Percentiles rank a stretch among this genome's conserved stretches.
Conservation (phyloP, 2,888 invertebrate genomes). For the Steinernema hermaphroditum region DNA sequence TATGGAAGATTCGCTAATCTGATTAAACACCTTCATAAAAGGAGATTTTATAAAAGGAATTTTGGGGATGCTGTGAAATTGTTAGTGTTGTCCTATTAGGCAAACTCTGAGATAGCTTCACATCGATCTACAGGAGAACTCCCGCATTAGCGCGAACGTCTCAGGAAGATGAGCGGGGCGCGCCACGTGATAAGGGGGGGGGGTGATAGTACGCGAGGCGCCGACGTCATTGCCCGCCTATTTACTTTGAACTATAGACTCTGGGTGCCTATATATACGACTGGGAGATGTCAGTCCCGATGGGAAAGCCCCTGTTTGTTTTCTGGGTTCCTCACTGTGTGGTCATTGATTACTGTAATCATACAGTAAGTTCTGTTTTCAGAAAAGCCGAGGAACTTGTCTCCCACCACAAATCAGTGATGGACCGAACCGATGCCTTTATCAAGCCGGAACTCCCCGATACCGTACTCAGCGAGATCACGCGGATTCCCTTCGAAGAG, state of each 20-base stretch:
- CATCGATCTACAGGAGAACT: background rate
- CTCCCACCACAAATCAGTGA: background rate
- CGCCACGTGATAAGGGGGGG: background rate
- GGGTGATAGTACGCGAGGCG: background rate
- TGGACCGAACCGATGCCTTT: background rate
- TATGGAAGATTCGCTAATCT: too few species aligned
- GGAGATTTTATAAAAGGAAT: too few species aligned
- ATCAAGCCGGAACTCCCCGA: background rate
- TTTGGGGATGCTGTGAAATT: too few species aligned
- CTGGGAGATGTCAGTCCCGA: too few species aligned
- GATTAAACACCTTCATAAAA: too few species aligned
- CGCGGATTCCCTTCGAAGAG: background rate
- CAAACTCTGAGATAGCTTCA: too few species aligned
- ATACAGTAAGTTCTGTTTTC: background rate
- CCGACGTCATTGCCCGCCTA: slow-evolving; percentile 4
- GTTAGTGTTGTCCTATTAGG: too few species aligned
- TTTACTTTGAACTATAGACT: background rate
- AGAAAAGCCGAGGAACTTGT: background rate
- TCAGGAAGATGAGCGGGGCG: background rate
- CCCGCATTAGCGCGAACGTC: background rate
- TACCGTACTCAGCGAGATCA: background rate
- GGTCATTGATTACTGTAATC: too few species aligned
- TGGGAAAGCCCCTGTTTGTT: too few species aligned
- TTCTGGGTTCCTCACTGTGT: too few species aligned
- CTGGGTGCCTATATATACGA: too few species aligned